Conservation (phyloP, 2,888 invertebrate genomes). For the Blastobasis adustella region DNA sequence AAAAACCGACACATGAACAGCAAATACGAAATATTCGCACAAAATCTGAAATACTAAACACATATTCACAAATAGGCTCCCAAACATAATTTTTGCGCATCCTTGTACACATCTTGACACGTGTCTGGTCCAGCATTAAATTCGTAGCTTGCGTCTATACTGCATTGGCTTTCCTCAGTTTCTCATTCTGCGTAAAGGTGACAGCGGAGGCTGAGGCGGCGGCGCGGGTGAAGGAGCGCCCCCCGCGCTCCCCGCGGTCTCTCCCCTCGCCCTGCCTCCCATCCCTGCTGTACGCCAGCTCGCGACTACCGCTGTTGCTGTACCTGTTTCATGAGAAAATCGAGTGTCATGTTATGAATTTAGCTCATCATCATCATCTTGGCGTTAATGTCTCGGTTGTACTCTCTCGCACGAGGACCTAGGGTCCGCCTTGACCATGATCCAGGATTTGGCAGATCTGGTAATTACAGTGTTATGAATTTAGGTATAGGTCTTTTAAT, state of each 20-base stretch:
- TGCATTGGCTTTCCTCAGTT: conserved; percentile 12
- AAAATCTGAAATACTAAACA: not conserved
- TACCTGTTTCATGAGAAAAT: not conserved
- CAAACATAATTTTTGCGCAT: no score
- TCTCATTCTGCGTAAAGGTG: conserved; percentile 21
- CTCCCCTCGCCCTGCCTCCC: conserved; percentile 24
- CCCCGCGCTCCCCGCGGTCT: conserved; percentile 21
- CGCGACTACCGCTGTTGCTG: conserved; percentile 33
- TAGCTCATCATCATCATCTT: no score
- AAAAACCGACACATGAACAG: no score
- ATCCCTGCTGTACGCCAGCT: conserved; percentile 28
- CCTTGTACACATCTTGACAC: not conserved
- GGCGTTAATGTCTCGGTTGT: no score
- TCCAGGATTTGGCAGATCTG: no score
- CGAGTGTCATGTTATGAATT: no score
- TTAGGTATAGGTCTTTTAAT: no score
- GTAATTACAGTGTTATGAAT: no score
- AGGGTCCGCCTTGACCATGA: no score
- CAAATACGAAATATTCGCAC: no score
- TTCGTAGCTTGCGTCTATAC: not conserved
- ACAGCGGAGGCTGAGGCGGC: conserved; percentile 30
- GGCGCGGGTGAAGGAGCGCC: conserved; percentile 27
- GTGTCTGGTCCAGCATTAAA: not conserved
- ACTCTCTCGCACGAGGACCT: no score
- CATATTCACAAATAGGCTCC: not conserved